Conservation (phyloP, 1,140 invertebrate species). For the Dendrolimus kikuchii region DNA sequence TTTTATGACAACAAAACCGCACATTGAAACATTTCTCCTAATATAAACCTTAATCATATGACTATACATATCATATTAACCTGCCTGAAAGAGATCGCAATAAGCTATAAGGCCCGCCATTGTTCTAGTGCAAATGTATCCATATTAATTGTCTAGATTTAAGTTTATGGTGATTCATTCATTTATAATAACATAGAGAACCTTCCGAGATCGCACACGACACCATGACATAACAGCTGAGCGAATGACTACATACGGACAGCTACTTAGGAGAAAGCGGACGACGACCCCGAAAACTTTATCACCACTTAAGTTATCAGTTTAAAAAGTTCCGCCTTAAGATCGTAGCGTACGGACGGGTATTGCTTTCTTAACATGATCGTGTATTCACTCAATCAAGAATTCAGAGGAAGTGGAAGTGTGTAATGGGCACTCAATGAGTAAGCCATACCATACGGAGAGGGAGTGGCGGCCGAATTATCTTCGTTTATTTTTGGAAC, state of each 20-base stretch:
- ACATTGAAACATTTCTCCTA: no score
- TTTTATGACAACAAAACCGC: no score
- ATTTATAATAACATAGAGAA: no score
- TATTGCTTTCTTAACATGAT: constrained; percentile 18
- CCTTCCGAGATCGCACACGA: not conserved
- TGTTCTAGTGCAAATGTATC: no score
- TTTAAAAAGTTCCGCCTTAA: constrained; percentile 10
- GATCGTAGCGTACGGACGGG: not conserved
- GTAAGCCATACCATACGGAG: constrained; percentile 29
- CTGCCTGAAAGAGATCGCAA: no score
- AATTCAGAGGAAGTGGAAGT: constrained; percentile 35
- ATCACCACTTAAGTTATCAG: constrained; percentile 29
- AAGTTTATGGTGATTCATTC: no score
- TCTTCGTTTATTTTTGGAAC: constrained; percentile 47
- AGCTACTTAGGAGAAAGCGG: constrained; percentile 42
- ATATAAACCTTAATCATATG: no score
- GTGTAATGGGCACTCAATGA: constrained; percentile 21
- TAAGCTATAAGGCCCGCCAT: no score
- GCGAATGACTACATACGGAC: constrained; percentile 31
- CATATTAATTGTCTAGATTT: no score
- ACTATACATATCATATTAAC: no score
- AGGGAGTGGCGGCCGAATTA: constrained; percentile 44
- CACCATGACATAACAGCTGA: constrained; percentile 36
- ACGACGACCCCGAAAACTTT: constrained; percentile 41
- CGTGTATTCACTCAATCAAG: constrained; percentile 23